Percentiles rank a stretch among this genome's conserved stretches.
phyloP scores from a whole-genome alignment of 1,140 invertebrate species.

The Drosophila kepulauana region DNA sequence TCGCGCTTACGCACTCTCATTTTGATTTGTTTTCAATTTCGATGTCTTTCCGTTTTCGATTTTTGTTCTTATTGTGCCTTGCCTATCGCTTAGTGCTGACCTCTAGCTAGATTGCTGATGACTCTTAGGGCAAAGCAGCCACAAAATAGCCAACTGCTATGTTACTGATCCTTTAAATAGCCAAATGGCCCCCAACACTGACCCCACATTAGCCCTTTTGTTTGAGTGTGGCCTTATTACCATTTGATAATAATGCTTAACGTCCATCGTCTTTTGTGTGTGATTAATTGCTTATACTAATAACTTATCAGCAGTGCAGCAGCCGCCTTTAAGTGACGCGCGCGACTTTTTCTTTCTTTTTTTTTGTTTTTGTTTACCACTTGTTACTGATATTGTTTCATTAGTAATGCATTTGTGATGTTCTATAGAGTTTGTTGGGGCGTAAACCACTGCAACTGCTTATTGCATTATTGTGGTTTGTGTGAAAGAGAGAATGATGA shows the following conservation, averaged over 20 bases:
- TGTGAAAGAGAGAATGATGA: not conserved
- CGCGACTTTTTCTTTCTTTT: conserved; percentile 2
- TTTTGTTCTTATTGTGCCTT: conserved; percentile 42
- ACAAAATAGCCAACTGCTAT: too few relatives aligned
- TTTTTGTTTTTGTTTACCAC: not conserved
- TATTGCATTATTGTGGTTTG: too few relatives aligned
- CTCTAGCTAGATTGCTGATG: too few relatives aligned
- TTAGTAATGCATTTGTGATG: conserved; percentile 9
- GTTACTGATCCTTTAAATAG: too few relatives aligned
- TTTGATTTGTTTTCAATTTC: conserved; percentile 1
- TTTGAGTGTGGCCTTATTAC: conserved; percentile 34
- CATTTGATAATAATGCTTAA: conserved; percentile 9
- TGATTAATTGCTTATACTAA: not conserved
- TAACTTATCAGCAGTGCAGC: conserved; percentile 25
- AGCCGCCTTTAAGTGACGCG: conserved; percentile 6
- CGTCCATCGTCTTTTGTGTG: not conserved
- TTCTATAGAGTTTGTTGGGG: conserved; percentile 2
- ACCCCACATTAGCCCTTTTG: conserved; percentile 5
- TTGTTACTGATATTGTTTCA: not conserved
- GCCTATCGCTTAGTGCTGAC: conserved; percentile 43
- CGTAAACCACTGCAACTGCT: conserved; percentile 6
- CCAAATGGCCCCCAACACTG: conserved; percentile 36
- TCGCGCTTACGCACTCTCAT: too few relatives aligned
- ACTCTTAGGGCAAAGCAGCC: too few relatives aligned
- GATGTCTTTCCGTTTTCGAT: conserved; percentile 38